Evolutionary conservation across 1,140 invertebrate species (phyloP).

Genomic region (Drosophila kikkawai): DNA sequence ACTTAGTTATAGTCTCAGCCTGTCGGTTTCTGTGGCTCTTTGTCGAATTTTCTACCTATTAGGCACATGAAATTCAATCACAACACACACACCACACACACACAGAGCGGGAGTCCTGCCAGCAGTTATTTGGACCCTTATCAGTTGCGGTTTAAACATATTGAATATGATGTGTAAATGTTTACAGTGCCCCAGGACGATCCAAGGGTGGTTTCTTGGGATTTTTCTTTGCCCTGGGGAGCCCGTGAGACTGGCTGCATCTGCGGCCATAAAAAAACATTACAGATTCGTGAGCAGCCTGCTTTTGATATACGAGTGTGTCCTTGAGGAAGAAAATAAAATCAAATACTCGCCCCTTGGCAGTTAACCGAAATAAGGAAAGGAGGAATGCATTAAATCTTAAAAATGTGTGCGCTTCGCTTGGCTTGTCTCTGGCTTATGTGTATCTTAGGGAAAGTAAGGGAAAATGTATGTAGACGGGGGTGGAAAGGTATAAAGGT

Average conservation of each 20-base stretch:
- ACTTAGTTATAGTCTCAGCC: conserved; percentile 6
- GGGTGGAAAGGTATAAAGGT: too few species aligned
- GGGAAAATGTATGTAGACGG: not conserved
- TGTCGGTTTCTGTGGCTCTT: conserved; percentile 34
- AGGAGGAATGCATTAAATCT: conserved; percentile 50
- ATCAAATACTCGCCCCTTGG: conserved; percentile 45
- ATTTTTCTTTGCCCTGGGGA: conserved; percentile 8
- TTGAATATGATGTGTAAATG: conserved; percentile 77
- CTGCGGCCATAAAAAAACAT: conserved; percentile 49
- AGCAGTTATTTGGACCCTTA: conserved; percentile 68
- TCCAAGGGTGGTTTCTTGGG: conserved; percentile 25
- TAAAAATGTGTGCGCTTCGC: conserved; percentile 46
- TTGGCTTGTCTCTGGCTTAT: conserved; percentile 41
- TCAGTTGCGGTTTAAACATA: conserved; percentile 74
- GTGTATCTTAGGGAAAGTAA: conserved; percentile 19
- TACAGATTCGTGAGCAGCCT: conserved; percentile 50
- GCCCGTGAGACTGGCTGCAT: conserved; percentile 66
- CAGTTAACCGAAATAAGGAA: conserved; percentile 36
- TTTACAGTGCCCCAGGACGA: conserved; percentile 18
- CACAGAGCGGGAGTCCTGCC: conserved; percentile 5
- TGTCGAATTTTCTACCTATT: conserved; percentile 82
- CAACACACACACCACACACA: conserved; percentile 40
- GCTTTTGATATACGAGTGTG: conserved; percentile 47
- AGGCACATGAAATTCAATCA: conserved; percentile 82
- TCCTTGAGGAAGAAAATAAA: conserved; percentile 53